Base-by-base conservation (phyloP, 2,888 invertebrate genomes). In the Taphrorychus bicolor region DNA sequence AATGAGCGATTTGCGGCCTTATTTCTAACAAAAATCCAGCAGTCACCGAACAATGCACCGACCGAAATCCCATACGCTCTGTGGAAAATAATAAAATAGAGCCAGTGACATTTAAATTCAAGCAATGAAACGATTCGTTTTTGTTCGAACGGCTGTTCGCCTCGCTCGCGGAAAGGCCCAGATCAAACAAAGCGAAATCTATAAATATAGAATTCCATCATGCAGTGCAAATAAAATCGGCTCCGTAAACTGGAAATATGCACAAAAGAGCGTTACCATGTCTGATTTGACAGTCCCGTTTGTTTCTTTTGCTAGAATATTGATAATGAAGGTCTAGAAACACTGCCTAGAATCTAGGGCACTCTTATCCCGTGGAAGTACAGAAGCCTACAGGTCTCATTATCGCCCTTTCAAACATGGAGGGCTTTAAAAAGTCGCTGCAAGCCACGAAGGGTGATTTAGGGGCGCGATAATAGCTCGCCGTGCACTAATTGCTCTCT, bases 401-500 rank as follows among this genome's bases (percentile, higher is more conserved):
- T 67, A 67, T 58, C 24, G 61, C 18, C 67, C 32, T 67, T 63
- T 22, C 52, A 14, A 52, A 51, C 49, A 61, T 51, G 21, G 32
- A 60, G 56, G 54, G 49, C 52, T 52, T 61, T 62, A 52, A 61
- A 66, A 67, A 67, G 32, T 51, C 54, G 42, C 57, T 57, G 22
- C 51, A 58, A 52, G 54, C 62, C 67, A 59, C 53, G 52, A 24
- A 53, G 58, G 59, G 57, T 58, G 62, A 62, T 67, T 67, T 52
- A 62, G 62, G 67, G 58, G 62, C 41, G 62, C 61, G 61, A 67
- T 67, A 67, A 67, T 67, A 61, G 67, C 62, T 45, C 54, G 51
- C 59, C 48, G 62, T 58, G 45, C 58, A 45, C 58, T 67, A 67
- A 67, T 67, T 62, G 67, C 67, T 58, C 67, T 53, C 61, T 62